Base-by-base conservation (phyloP, 2,113 vertebrate genomes). In the Dromiciops gliroides region DNA sequence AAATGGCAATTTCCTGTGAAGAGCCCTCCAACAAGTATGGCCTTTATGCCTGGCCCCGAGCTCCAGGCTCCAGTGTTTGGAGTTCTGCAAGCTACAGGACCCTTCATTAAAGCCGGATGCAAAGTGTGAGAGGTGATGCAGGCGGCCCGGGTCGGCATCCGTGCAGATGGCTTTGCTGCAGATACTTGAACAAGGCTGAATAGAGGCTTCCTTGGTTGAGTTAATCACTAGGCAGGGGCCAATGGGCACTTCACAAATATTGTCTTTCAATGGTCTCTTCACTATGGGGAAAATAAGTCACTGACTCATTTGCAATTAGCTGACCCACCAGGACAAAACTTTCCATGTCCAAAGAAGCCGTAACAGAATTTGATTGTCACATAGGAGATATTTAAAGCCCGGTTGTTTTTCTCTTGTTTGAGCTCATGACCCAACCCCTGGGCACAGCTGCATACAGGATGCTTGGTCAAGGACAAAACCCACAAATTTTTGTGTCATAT, bases 201-300 rank as follows among this genome's bases (percentile, higher is more conserved):
- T 98, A 98, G 98, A 98, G 97, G 98, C 98, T 98, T 98, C 99
- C 98, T 97, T 98, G 98, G 98, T 95, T 92, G 96, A 98, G 96
- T 98, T 98, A 97, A 97, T 98, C 95, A 97, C 97, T 97, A 97
- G 98, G 96, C 98, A 98, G 96, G 95, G 98, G 98, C 98, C 98
- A 97, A 98, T 28, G 97, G 98, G 98, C 97, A 96, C 98, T 99
- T 98, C 98, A 98, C 99, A 99, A 99, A 99, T 98, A 99, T 99
- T 98, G 98, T 99, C 99, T 98, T 99, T 99, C 99, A 99, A 99
- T 99, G 98, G 99, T 98, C 98, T 99, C 99, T 99, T 99, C 99
- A 99, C 98, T 99, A 98, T 94, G 92, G 98, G 98, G 99, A 99
- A 99, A 99, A 99, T 98, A 99, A 99, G 99, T 98, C 98, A 99